phyloP scores from a whole-genome alignment of 1,140 invertebrate species.

The Microplitis demolitor region DNA sequence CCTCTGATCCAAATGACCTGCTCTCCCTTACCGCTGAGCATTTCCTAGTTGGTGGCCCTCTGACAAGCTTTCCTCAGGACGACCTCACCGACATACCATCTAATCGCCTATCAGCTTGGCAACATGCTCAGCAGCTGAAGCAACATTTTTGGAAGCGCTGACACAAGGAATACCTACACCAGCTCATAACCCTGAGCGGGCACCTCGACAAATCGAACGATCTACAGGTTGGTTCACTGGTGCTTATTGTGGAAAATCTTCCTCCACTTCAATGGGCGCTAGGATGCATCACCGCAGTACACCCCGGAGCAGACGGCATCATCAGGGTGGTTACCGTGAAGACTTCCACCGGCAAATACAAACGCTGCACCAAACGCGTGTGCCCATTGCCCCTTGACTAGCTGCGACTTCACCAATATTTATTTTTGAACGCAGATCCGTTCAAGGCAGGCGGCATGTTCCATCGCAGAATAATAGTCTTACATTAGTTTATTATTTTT shows the following conservation, averaged over 20 bases:
- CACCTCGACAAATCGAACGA: constrained; percentile 10
- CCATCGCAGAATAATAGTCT: too few relatives aligned
- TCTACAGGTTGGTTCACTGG: constrained; percentile 30
- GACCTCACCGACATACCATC: neutral
- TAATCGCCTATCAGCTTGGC: neutral
- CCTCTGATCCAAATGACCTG: neutral
- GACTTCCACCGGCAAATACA: constrained; percentile 33
- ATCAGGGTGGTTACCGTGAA: constrained; percentile 36
- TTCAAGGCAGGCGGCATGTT: neutral
- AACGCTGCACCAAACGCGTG: neutral
- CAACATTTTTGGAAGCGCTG: constrained; percentile 32
- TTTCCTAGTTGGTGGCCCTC: neutral
- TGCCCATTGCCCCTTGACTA: neutral
- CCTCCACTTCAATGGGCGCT: constrained; percentile 36
- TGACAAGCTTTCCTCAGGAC: neutral
- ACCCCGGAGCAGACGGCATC: constrained; percentile 38
- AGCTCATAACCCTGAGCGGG: constrained; percentile 4
- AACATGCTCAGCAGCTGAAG: constrained; percentile 5
- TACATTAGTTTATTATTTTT: too few relatives aligned
- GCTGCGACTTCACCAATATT: neutral
- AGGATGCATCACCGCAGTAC: constrained; percentile 35
- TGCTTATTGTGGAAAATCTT: constrained; percentile 22
- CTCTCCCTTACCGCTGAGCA: neutral
- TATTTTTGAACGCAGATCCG: neutral
- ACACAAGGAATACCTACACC: constrained; percentile 28